A percentile compares a stretch with the other conserved stretches of the same genome.
These are phyloP conservation scores for Morpho deidamia DNA, from an alignment of 2,888 invertebrate genomes.

Conservation along the genomic window DNA sequence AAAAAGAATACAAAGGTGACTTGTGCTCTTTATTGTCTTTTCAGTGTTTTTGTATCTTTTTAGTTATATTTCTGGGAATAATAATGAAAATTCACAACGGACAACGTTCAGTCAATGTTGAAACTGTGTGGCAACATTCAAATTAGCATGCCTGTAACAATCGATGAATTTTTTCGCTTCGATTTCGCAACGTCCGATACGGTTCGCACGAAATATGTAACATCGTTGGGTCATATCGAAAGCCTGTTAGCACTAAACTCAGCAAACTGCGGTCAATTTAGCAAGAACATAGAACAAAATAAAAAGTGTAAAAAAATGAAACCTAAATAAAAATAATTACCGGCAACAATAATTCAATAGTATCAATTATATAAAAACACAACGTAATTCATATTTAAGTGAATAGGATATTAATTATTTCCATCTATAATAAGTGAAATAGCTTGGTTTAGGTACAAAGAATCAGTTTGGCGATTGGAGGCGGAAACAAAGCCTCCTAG, in stretches of 20 bases:
- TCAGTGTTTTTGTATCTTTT: not conserved
- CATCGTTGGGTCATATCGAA: slow-evolving; percentile 60
- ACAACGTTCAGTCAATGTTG: not conserved
- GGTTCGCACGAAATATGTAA: slow-evolving; percentile 66
- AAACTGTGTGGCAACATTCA: slow-evolving; percentile 39
- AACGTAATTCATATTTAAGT: too few species aligned
- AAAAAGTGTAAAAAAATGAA: not conserved
- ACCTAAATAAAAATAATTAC: too few species aligned
- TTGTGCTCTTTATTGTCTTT: not conserved
- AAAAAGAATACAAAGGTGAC: too few species aligned
- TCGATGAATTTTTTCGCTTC: slow-evolving; percentile 50
- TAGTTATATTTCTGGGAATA: not conserved
- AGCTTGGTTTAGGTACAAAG: too few species aligned
- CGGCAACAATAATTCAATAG: too few species aligned
- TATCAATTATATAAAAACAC: too few species aligned
- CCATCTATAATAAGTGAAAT: too few species aligned
- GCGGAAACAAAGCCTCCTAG: too few species aligned
- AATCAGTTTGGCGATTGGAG: too few species aligned
- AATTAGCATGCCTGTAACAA: slow-evolving; percentile 68
- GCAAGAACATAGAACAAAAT: not conserved
- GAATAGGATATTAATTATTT: too few species aligned
- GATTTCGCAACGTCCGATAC: slow-evolving; percentile 61
- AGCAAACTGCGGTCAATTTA: slow-evolving; percentile 25
- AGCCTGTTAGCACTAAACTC: slow-evolving; percentile 44
- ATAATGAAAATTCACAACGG: slow-evolving; percentile 2